phyloP scores from a whole-genome alignment of 2,797 vertebrate species.

The Malurus splendens region DNA sequence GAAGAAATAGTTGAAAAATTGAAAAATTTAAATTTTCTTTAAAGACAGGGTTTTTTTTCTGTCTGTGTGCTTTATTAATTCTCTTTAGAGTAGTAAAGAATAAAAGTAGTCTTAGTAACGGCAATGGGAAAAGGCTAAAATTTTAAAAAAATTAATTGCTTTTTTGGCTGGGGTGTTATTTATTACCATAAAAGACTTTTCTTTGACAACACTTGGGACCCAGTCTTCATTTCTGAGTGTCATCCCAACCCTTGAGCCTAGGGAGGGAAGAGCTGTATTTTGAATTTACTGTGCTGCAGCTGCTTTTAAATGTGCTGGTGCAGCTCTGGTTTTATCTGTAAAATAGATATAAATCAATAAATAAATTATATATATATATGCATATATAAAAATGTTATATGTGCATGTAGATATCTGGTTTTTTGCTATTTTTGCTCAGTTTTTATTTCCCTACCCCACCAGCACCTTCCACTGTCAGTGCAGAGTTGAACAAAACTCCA shows the following conservation, averaged over 20 bases:
- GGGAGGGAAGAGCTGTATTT: neutral
- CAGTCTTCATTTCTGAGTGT: neutral
- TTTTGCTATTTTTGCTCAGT: neutral
- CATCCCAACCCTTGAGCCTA: neutral
- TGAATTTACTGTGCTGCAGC: neutral
- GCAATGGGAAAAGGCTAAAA: neutral
- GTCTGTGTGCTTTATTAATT: neutral
- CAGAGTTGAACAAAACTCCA: neutral
- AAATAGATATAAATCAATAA: too few relatives aligned
- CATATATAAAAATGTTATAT: too few relatives aligned
- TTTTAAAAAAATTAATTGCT: too few relatives aligned
- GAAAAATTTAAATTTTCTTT: neutral
- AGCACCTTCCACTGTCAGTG: accelerated
- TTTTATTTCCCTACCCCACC: neutral
- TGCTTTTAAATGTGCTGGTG: neutral
- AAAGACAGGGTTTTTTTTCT: neutral
- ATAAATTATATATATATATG: too few relatives aligned
- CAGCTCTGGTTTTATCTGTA: too few relatives aligned
- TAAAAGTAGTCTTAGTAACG: neutral
- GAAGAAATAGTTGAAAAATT: neutral
- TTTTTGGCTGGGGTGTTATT: neutral
- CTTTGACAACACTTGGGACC: neutral
- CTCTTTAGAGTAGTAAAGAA: neutral
- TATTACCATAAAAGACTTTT: neutral
- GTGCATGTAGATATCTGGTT: too few relatives aligned